Base-by-base conservation (phyloP, 2,113 vertebrate genomes). In the Aphyosemion australe region DNA sequence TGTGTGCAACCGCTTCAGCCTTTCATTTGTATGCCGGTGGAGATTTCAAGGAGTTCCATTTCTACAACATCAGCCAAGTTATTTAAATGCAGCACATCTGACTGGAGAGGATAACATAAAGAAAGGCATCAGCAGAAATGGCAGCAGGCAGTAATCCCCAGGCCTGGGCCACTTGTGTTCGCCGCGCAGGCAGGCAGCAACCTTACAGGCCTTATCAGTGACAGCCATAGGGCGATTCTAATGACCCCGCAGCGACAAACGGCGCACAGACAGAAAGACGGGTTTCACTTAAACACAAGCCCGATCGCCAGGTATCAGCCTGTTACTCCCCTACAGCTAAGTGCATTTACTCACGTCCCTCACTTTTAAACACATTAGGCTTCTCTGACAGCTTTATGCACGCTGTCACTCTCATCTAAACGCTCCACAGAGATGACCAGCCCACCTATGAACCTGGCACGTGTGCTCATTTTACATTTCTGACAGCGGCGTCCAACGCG, bases 91-190 rank as follows among this genome's bases (percentile, higher is more conserved):
- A 52, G 82, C 80, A 80, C 89, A 87, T 89, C 82, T 92, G 92
- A 91, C 84, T 88, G 86, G 80, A 85, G 81, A 83, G 88, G 90
- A 89, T 90, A 91, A 89, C 85, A 78, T 89, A 90, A 88, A 87
- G 82, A 87, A 90, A 91, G 79, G 87, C 90, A 92, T 93, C 90
- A 92, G 90, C 92, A 91, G 84, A 92, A 92, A 92, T 84, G 90
- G 88, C 86, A 89, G 91, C 86, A 87, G 87, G 88, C 87, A 90
- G 88, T 93, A 93, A 92, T 91, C 88, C 90, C 87, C 82, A 73
- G 61, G 88, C 83, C 88, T 67, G 83, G 78, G 87, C 78, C 84
- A 89, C 86, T 87, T 82, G 87, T 85, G 89, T 84, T 84, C 81
- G 88, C 83, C 82, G 72, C 69, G 84, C 87, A 90, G 84, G 61